Conservation (phyloP, 2,797 vertebrate genomes). For the Synanceia verrucosa region DNA sequence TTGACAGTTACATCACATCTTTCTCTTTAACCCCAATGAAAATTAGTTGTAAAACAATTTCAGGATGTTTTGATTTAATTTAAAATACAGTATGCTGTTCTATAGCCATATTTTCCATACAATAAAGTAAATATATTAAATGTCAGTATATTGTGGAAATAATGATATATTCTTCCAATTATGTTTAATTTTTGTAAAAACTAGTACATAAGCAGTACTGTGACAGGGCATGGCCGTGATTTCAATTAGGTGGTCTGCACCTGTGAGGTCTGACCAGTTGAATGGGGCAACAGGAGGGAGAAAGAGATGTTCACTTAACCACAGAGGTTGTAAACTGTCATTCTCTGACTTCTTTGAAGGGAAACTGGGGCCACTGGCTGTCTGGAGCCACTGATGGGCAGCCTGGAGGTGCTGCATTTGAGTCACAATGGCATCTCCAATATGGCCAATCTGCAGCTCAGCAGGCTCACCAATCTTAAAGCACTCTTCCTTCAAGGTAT, state of each 20-base stretch:
- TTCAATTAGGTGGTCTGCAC: constrained; percentile 54
- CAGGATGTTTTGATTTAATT: too few species aligned
- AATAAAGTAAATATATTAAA: background rate
- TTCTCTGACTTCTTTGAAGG: constrained; percentile 78
- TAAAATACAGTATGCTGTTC: too few species aligned
- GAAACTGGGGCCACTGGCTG: constrained; percentile 75
- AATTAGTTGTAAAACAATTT: too few species aligned
- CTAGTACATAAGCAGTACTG: background rate
- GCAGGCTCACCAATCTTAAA: constrained; percentile 90
- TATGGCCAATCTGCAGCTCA: constrained; percentile 88
- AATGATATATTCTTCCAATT: background rate
- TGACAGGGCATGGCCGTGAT: constrained; percentile 23
- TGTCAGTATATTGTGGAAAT: background rate
- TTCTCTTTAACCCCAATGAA: background rate
- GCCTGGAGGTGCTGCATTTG: constrained; percentile 91
- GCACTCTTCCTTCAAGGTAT: constrained; percentile 89
- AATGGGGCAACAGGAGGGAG: constrained; percentile 58
- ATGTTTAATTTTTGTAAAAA: constrained; percentile 4
- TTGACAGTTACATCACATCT: background rate
- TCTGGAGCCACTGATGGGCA: constrained; percentile 88
- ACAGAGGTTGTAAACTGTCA: constrained; percentile 44
- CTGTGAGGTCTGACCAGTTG: constrained; percentile 62
- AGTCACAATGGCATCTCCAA: constrained; percentile 90
- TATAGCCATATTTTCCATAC: background rate
- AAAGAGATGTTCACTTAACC: constrained; percentile 64